Evolutionary conservation across 2,797 vertebrate genomes (phyloP).

Genomic region (Telmatherina bonti): DNA sequence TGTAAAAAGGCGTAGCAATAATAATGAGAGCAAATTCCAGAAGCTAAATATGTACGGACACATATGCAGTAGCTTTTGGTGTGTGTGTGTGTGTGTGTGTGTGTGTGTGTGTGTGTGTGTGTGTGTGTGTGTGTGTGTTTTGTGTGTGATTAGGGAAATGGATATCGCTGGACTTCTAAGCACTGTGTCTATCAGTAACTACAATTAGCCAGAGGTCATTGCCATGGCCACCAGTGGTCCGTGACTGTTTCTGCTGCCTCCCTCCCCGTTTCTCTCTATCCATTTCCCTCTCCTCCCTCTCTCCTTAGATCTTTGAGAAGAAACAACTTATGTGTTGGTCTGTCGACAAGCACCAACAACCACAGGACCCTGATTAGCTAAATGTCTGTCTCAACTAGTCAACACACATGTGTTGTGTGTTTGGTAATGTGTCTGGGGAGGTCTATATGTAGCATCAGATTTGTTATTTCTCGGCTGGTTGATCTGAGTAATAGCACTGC

Average conservation of each 20-base stretch:
- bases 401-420: constrained; percentile 39
- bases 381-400: constrained; percentile 53
- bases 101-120: constrained; percentile 50
- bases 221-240: constrained; percentile 63
- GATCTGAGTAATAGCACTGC: constrained; percentile 71
- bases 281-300: constrained; percentile 27
- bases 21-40: constrained; percentile 47
- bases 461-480: constrained; percentile 70
- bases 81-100: constrained; percentile 40
- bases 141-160: constrained; percentile 58
- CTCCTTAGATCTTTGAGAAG: constrained; percentile 27
- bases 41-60: constrained; percentile 27
- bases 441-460: constrained; percentile 55
- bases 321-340: constrained; percentile 41
- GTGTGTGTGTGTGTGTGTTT: constrained; percentile 44
- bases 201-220: constrained; percentile 77
- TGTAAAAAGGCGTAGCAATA: constrained; percentile 39
- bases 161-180: constrained; percentile 68
- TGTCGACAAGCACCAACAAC: constrained; percentile 50
- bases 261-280: constrained; percentile 17
- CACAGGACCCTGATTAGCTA: constrained; percentile 58
- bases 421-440: constrained; percentile 42
- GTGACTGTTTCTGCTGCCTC: constrained; percentile 50
- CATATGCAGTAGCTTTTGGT: constrained; percentile 7
- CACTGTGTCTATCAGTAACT: constrained; percentile 71